Percentiles rank a stretch among this genome's conserved stretches.
These are phyloP conservation scores for Clinocottus analis DNA, from an alignment of 2,113 vertebrate genomes.

Conservation along the genomic window DNA sequence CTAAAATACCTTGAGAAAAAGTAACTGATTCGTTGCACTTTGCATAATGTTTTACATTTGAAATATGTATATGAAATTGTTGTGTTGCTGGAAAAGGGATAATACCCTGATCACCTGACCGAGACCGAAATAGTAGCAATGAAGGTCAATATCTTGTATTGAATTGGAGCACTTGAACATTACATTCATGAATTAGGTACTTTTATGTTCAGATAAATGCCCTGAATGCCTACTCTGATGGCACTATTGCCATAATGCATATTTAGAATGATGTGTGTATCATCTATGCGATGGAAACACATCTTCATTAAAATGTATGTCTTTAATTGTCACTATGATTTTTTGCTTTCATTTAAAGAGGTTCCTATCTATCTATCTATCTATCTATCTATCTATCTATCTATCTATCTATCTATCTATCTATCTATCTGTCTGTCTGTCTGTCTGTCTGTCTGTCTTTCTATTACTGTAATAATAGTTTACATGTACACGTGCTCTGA, in stretches of 20 bases:
- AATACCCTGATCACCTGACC: slow-evolving; percentile 10
- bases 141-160: background rate
- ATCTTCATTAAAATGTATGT: background rate
- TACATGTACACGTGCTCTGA: background rate
- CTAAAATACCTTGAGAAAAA: slow-evolving; percentile 1
- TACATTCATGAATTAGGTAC: slow-evolving; percentile 44
- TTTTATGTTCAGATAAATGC: slow-evolving; percentile 13
- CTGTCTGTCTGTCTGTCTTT: too few species aligned
- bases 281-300: background rate
- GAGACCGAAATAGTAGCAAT: slow-evolving; percentile 24
- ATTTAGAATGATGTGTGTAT: slow-evolving; percentile 19
- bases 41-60: slow-evolving; percentile 22
- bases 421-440: too few species aligned
- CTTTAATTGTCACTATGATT: background rate
- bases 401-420: too few species aligned
- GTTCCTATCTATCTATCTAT: background rate
- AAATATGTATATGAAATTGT: background rate
- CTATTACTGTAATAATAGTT: background rate
- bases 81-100: slow-evolving; percentile 15
- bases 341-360: background rate
- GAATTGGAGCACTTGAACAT: slow-evolving; percentile 27
- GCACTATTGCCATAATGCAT: background rate
- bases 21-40: slow-evolving; percentile 48
- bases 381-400: background rate
- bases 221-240: background rate